phyloP scores from a whole-genome alignment of 2,113 vertebrate species.

The Ageneiosus marmoratus region DNA sequence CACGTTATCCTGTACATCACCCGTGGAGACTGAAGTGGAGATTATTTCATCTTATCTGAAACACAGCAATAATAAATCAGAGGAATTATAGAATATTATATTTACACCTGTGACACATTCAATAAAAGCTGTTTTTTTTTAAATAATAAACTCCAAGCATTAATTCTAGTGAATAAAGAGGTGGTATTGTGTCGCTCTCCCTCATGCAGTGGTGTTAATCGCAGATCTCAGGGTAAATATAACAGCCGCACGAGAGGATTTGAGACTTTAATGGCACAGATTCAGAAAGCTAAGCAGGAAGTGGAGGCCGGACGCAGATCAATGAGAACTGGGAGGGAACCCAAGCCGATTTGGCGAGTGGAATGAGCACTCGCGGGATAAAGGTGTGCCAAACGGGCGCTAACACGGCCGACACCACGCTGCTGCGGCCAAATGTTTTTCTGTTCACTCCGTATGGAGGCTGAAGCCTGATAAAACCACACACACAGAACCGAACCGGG shows the following conservation, averaged over 20 bases:
- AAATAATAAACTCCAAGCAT: background rate
- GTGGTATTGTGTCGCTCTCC: background rate
- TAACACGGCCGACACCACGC: conserved; percentile 15
- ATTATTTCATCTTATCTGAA: background rate
- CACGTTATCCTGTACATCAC: too few species aligned
- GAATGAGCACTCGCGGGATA: conserved; percentile 24
- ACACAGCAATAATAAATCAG: background rate
- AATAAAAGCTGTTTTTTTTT: background rate
- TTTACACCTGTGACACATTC: background rate
- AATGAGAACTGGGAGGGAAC: conserved; percentile 44
- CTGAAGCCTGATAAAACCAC: background rate
- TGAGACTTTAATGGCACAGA: conserved; percentile 59
- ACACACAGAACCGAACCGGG: background rate
- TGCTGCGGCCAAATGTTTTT: conserved; percentile 40
- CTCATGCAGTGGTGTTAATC: conserved; percentile 13
- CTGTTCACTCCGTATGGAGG: conserved; percentile 29
- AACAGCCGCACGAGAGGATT: background rate
- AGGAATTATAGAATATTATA: background rate
- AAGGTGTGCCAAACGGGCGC: conserved; percentile 40
- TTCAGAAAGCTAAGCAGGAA: conserved; percentile 32
- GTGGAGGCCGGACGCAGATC: conserved; percentile 45
- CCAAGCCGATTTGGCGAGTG: conserved; percentile 29
- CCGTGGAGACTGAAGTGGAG: too few species aligned
- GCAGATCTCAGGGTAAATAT: conserved; percentile 5
- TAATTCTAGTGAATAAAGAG: background rate